Percentiles rank a stretch among this genome's conserved stretches.
Conservation (phyloP, 2,888 invertebrate species). For the Entomobrya multifasciata region DNA sequence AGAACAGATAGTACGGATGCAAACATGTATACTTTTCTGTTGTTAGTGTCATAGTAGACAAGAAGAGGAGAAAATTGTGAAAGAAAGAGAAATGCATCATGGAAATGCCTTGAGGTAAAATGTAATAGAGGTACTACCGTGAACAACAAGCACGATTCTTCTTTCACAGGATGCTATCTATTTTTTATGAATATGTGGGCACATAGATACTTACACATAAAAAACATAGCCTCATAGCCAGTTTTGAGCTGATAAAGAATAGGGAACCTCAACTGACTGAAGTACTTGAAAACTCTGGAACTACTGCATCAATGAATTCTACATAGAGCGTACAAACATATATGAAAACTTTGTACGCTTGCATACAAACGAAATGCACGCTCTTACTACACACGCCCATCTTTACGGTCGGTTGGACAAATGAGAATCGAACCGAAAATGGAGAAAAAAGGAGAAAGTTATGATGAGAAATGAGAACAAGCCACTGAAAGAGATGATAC, state of each 20-base stretch:
- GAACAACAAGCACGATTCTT: not conserved
- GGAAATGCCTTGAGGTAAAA: constrained; percentile 36
- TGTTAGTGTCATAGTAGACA: not conserved
- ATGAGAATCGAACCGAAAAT: constrained; percentile 46
- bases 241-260: constrained; percentile 25
- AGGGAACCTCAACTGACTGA: not conserved
- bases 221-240: not conserved
- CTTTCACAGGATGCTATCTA: no score
- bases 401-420: constrained; percentile 28
- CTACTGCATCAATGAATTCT: not conserved
- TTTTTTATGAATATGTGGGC: no score
- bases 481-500: no score
- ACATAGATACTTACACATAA: no score
- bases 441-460: constrained; percentile 22
- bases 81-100: constrained; percentile 27
- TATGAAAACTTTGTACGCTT: no score
- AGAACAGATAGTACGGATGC: not conserved
- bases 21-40: not conserved
- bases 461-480: not conserved
- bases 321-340: not conserved
- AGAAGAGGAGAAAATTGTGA: constrained; percentile 14
- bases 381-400: not conserved
- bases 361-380: no score
- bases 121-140: not conserved
- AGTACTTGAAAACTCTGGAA: not conserved